A percentile compares a stretch with the other conserved stretches of the same genome.
These are phyloP conservation scores for Datnioides undecimradiatus DNA, from an alignment of 2,113 vertebrate genomes.

Conservation along the genomic window DNA sequence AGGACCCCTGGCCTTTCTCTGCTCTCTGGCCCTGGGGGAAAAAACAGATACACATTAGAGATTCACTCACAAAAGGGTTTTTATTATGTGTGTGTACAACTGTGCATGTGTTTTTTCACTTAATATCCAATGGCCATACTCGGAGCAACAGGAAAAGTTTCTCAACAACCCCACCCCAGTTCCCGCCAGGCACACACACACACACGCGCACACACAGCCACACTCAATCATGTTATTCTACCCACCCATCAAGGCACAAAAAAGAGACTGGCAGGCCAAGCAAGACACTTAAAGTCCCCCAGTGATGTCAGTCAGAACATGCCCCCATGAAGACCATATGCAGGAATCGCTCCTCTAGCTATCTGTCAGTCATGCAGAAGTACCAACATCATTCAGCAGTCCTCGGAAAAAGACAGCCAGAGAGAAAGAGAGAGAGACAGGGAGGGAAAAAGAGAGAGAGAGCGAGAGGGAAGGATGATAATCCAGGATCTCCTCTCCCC, in stretches of 20 bases:
- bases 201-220: neutral
- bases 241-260: slow-evolving; percentile 67
- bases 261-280: slow-evolving; percentile 80
- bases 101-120: neutral
- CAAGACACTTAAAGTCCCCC: slow-evolving; percentile 72
- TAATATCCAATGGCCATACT: slow-evolving; percentile 20
- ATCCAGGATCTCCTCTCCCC: slow-evolving; percentile 74
- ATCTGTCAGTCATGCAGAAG: slow-evolving; percentile 82
- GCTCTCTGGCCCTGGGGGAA: slow-evolving; percentile 96
- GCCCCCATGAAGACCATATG: slow-evolving; percentile 75
- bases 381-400: slow-evolving; percentile 76
- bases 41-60: slow-evolving; percentile 74
- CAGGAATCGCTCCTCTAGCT: slow-evolving; percentile 68
- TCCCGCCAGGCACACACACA: neutral
- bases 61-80: slow-evolving; percentile 17
- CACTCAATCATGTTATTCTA: slow-evolving; percentile 22
- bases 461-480: slow-evolving; percentile 55
- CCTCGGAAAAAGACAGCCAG: slow-evolving; percentile 61
- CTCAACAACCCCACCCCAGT: slow-evolving; percentile 13
- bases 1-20: slow-evolving; percentile 99
- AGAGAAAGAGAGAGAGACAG: slow-evolving; percentile 57
- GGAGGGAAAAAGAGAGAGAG: slow-evolving; percentile 37
- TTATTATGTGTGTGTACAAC: neutral
- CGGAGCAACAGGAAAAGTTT: slow-evolving; percentile 18
- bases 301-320: slow-evolving; percentile 81